Base-by-base conservation (phyloP, 2,113 vertebrate genomes). In the Seriola dumerili region DNA sequence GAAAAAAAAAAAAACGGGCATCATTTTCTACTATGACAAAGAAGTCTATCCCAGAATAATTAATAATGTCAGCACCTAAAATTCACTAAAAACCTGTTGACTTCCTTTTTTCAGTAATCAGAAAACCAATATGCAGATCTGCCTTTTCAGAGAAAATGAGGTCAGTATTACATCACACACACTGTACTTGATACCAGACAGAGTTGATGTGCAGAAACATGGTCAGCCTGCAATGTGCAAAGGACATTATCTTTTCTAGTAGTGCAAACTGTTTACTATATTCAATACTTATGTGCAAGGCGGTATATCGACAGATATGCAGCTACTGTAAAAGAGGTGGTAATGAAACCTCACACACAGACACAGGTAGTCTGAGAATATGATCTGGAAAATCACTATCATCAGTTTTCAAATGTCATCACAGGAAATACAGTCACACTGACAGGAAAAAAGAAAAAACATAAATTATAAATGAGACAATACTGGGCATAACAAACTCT, bases 1-100 rank as follows among this genome's bases (percentile, higher is more conserved):
- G 6, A 36, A 36, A 42, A 10, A 10, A 42, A 2, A 10, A 10
- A 10, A 70, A 57, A 25, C 52, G 66, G 75, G 54, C 23, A n/a
- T 54, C 14, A 21, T 63, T 58, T 62, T 74, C 12, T 46, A 52
- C 14, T 8, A 19, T 17, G 34, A 81, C 50, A 75, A 63, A 70
- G 36, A 72, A 54, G 59, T 48, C 0, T 58, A 14, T 52, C 7
- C 52, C 21, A 67, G 29, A 72, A 75, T 54, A 29, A 29, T 36
- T 42, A 38, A 44, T n/a, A 5, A 78, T 19, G 2, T 74, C 54
- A 84, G 62, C 77, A 78, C 70, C 50, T 65, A 36, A 67, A 80
- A 68, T 68, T 76, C n/a, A 63, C 32, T 25, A 50, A 76, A 34
- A 76, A 71, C 1, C 16, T 7, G 32, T 3, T 61, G 17, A 65